Conservation (phyloP, 2,888 invertebrate genomes). For the Philereme vetulata region DNA sequence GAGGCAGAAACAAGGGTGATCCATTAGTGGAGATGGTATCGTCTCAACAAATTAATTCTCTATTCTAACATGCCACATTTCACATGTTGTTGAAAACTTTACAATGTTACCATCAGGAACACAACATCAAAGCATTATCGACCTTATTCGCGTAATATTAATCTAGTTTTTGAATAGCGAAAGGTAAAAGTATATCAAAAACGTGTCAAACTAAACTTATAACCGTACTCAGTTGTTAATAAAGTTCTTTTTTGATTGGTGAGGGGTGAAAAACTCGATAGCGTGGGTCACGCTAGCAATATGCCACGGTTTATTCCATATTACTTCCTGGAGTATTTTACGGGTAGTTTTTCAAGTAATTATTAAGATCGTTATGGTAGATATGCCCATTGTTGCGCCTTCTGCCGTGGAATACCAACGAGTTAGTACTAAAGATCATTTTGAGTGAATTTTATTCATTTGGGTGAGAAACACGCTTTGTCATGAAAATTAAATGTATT, state of each 20-base stretch:
- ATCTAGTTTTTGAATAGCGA: not conserved
- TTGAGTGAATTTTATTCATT: not conserved
- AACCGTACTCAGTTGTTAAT: not conserved
- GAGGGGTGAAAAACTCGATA: not conserved
- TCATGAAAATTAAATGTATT: too few relatives aligned
- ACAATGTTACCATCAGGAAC: slow-evolving; percentile 2
- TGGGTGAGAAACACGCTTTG: not conserved
- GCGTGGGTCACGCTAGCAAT: slow-evolving; percentile 28
- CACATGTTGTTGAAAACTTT: slow-evolving; percentile 11
- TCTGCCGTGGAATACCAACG: not conserved
- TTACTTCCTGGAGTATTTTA: slow-evolving; percentile 19
- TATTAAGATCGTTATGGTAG: slow-evolving; percentile 6
- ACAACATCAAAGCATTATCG: not conserved
- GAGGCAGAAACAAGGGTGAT: slow-evolving; percentile 2
- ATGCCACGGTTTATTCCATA: slow-evolving; percentile 22
- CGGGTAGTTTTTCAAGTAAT: slow-evolving; percentile 15
- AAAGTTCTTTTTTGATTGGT: slow-evolving; percentile 2
- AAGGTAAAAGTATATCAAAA: not conserved
- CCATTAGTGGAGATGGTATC: slow-evolving; percentile 18
- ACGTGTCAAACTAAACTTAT: not conserved
- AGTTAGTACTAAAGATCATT: not conserved
- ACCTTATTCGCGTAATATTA: not conserved
- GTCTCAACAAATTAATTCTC: slow-evolving; percentile 6
- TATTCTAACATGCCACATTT: slow-evolving; percentile 8
- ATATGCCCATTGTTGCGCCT: slow-evolving; percentile 9